A percentile compares a stretch with the other conserved stretches of the same genome.
phyloP scores from a whole-genome alignment of 2,888 invertebrate genomes.

The Pecten maximus region DNA sequence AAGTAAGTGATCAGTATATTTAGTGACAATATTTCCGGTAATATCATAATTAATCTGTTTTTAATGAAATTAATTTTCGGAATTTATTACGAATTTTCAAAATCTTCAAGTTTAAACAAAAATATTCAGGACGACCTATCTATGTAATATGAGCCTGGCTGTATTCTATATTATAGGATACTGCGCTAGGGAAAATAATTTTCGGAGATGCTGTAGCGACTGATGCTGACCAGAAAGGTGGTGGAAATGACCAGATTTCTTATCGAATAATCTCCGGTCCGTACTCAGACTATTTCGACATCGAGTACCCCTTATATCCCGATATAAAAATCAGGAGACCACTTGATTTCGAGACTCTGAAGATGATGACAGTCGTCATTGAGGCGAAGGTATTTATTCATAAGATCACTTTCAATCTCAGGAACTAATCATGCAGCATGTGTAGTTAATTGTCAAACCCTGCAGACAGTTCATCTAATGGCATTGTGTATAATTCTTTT shows the following conservation, averaged over 20 bases:
- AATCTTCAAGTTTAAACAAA: too few species aligned
- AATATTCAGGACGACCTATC: too few species aligned
- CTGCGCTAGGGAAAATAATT: conserved; percentile 59
- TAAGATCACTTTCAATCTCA: too few species aligned
- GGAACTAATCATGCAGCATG: too few species aligned
- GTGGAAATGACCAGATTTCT: conserved; percentile 61
- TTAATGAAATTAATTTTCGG: too few species aligned
- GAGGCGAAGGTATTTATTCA: conserved; percentile 55
- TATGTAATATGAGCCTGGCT: too few species aligned
- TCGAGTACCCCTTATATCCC: conserved; percentile 60
- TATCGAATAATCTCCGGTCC: conserved; percentile 60
- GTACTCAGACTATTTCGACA: conserved; percentile 63
- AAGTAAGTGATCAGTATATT: conserved; percentile 52
- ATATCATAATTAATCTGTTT: too few species aligned
- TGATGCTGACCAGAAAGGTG: conserved; percentile 58
- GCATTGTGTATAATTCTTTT: too few species aligned
- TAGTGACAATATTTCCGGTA: too few species aligned
- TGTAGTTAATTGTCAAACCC: too few species aligned
- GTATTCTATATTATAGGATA: conserved; percentile 61
- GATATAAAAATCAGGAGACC: conserved; percentile 58
- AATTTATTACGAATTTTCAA: too few species aligned
- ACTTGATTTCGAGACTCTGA: conserved; percentile 65
- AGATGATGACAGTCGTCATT: conserved; percentile 60
- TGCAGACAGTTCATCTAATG: too few species aligned
- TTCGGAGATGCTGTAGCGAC: conserved; percentile 60